Conservation (phyloP, 2,113 vertebrate genomes). For the Gnathonemus echidnorhynchus region DNA sequence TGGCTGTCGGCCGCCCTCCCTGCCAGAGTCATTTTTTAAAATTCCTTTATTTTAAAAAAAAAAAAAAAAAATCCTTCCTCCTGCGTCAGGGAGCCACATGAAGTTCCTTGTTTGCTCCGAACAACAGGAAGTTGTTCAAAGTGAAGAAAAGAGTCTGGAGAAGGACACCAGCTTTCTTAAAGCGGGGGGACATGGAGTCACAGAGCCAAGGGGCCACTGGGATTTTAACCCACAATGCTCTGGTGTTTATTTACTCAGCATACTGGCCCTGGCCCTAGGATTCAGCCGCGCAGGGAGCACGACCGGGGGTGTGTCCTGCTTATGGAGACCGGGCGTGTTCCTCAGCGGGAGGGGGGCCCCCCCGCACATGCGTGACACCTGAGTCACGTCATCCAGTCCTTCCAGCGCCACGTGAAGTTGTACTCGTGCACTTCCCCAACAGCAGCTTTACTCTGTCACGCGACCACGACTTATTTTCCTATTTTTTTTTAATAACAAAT, state of each 20-base stretch:
- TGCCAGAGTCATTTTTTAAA: neutral
- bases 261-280: neutral
- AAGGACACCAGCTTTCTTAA: neutral
- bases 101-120: neutral
- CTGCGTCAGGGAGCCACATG: neutral
- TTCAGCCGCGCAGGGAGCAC: neutral
- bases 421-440: neutral
- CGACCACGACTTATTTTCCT: neutral
- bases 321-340: neutral
- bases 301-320: neutral
- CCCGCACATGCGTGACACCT: neutral
- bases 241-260: neutral
- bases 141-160: conserved; percentile 8
- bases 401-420: neutral
- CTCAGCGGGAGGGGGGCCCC: neutral
- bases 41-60: neutral
- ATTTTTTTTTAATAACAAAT: neutral
- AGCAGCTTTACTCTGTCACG: neutral
- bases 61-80: neutral
- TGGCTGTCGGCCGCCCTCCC: neutral
- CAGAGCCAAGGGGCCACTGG: neutral
- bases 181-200: neutral
- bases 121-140: conserved; percentile 7
- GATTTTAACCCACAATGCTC: neutral
- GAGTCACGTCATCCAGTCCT: neutral